phyloP scores from a whole-genome alignment of 2,888 invertebrate species.

The Augochlorella aurata region DNA sequence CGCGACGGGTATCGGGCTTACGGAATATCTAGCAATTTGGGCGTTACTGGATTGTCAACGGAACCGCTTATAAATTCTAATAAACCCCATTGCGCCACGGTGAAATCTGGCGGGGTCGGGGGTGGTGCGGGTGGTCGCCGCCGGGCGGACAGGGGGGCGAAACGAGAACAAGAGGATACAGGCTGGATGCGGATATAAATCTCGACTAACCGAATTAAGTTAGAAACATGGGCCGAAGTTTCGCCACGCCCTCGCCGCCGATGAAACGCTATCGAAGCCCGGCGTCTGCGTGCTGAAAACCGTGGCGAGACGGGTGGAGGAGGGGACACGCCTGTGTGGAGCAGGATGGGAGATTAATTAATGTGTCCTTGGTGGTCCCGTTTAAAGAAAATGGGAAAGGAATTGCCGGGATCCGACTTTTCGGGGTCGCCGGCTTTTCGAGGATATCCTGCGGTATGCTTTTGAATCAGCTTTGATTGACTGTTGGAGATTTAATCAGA shows the following conservation, averaged over 20 bases:
- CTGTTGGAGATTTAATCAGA: no score
- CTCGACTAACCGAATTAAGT: slow-evolving; percentile 80
- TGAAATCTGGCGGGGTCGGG: slow-evolving; percentile 44
- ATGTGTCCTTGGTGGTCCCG: slow-evolving; percentile 7
- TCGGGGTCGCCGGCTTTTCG: neutral
- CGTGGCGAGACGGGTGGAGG: slow-evolving; percentile 18
- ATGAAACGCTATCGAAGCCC: slow-evolving; percentile 75
- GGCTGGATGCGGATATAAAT: slow-evolving; percentile 78
- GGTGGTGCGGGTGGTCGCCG: slow-evolving; percentile 36
- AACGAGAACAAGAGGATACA: slow-evolving; percentile 64
- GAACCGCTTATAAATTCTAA: slow-evolving; percentile 81
- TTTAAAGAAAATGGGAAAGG: slow-evolving; percentile 2
- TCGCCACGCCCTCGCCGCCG: slow-evolving; percentile 77
- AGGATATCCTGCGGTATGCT: neutral
- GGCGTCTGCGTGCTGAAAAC: slow-evolving; percentile 67
- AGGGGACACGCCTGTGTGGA: slow-evolving; percentile 17
- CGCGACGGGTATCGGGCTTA: slow-evolving; percentile 54
- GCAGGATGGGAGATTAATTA: slow-evolving; percentile 2
- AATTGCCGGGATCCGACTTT: neutral
- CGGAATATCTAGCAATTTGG: slow-evolving; percentile 76
- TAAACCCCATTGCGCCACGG: slow-evolving; percentile 71
- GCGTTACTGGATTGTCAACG: slow-evolving; percentile 78
- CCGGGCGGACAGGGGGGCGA: slow-evolving; percentile 34
- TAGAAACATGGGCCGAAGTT: slow-evolving; percentile 77
- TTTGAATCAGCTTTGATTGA: neutral